Percentiles rank a stretch among this genome's conserved stretches.
Conservation (phyloP, 2,113 vertebrate species). For the Elephas maximus region DNA sequence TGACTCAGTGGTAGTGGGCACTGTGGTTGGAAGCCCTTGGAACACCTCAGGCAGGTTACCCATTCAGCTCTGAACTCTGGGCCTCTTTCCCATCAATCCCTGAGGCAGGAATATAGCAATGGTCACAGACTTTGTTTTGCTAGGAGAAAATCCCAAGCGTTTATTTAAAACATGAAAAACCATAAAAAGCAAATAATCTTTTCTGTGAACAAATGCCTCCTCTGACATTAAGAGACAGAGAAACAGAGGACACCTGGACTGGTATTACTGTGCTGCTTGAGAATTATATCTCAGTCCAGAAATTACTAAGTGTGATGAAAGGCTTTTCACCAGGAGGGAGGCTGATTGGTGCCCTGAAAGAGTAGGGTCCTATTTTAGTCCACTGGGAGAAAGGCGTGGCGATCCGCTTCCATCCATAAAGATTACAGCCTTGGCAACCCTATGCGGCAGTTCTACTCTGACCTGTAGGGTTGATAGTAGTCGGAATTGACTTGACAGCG, state of each 20-base stretch:
- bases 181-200: neutral
- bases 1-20: neutral
- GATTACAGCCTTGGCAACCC: no score
- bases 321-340: neutral
- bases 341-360: neutral
- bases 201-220: neutral
- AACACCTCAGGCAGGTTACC: neutral
- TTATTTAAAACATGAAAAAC: conserved; percentile 57
- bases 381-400: no score
- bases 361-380: neutral
- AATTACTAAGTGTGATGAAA: conserved; percentile 41
- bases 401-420: no score
- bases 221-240: conserved; percentile 18
- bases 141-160: neutral
- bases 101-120: neutral
- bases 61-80: neutral
- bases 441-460: no score
- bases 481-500: no score
- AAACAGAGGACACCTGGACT: neutral
- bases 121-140: neutral
- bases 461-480: no score
- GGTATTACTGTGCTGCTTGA: neutral
- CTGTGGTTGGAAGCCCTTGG: neutral
- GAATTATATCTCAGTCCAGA: neutral
- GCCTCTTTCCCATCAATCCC: neutral